Base-by-base conservation (phyloP, 2,888 invertebrate species). In the Nasonia oneida region DNA sequence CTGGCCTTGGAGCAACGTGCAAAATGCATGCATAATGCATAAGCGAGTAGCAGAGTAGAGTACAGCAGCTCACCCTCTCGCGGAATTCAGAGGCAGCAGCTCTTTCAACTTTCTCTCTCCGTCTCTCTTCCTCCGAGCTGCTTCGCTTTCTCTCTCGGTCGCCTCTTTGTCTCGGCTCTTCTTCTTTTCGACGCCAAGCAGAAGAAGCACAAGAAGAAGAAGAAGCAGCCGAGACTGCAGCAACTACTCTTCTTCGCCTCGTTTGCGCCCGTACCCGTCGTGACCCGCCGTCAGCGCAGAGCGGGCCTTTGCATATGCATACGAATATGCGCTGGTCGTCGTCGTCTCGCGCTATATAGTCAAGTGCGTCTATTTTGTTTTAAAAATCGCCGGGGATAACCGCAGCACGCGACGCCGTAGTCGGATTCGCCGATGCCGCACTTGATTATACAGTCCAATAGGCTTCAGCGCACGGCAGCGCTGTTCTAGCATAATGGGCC, bases 11-110 rank as follows among this genome's bases (percentile, higher is more conserved):
- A 71, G 29, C 50, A 29, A 29, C 71, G 77, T 64, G 85, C 76
- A 71, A 82, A 79, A 83, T 76, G 76, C 83, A 86, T 86, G 57
- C 71, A 86, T 86, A 86, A 86, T 86, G 86, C 86, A 85, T 79
- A 83, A 86, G 79, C 39, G 53, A 33, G 47, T 67, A 29, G 74
- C 67, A 77, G 76, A 73, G 78, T 80, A 84, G 29, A 29, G 23
- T 53, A 74, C 87, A 81, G 53, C 78, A 75, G 53, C 71, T 57
- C 57, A 71, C 47, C 42, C 73, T 61, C 82, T 70, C 83, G 57
- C 83, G 83, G 77, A 77, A 83, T 83, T 57, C 76, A 78, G 70
- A 73, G 82, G 75, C 82, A 64, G 39, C 75, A 64, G 39, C 75
- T 75, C 1, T 33, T 37, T 71, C 73, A 15, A 53, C 75, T 75